These are phyloP conservation scores for Arnoldichthys spilopterus DNA, from an alignment of 2,797 vertebrate species.

Conservation along the genomic window DNA sequence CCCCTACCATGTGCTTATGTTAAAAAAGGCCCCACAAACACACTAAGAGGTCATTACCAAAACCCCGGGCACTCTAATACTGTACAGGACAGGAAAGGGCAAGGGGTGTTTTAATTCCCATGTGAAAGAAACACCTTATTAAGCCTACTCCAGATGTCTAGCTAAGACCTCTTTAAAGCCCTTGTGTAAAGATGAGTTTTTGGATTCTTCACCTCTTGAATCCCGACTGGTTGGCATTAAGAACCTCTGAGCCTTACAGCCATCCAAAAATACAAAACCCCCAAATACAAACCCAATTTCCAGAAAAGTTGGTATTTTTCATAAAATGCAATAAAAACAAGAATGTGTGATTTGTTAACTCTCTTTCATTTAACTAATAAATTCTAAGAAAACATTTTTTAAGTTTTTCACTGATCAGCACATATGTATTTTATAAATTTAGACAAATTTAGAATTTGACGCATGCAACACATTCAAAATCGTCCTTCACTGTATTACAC, in stretches of 20 bases:
- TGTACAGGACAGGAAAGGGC: conserved; percentile 27
- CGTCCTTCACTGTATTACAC: no score
- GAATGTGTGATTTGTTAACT: no score
- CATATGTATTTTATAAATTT: no score
- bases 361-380: no score
- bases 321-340: no score
- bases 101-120: conserved; percentile 32
- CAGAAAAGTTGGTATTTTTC: no score
- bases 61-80: conserved; percentile 40
- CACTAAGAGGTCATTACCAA: conserved; percentile 42
- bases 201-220: conserved; percentile 20
- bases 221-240: conserved; percentile 3
- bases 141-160: conserved; percentile 37
- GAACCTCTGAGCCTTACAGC: not conserved
- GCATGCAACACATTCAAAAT: no score
- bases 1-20: conserved; percentile 44
- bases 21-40: conserved; percentile 44
- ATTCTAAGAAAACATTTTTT: no score
- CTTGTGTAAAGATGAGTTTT: conserved; percentile 29
- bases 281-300: no score
- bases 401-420: no score
- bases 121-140: conserved; percentile 38
- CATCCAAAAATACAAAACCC: not conserved
- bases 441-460: no score
- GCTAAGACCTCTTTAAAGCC: conserved; percentile 23